Conservation (phyloP, 2,888 invertebrate genomes). For the Eledona agricola region DNA sequence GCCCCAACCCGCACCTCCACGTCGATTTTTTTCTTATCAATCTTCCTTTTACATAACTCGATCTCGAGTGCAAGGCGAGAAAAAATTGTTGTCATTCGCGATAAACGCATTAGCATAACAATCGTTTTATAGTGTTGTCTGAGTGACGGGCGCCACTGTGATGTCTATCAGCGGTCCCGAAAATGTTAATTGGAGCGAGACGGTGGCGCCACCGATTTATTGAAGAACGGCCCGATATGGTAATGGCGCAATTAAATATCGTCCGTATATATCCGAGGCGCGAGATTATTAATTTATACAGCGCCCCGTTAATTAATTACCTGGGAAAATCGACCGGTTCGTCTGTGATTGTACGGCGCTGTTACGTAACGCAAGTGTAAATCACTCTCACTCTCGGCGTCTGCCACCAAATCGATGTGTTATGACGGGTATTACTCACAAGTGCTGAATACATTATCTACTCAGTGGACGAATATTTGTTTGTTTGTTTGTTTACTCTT, state of each 20-base stretch:
- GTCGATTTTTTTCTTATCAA: slow-evolving; percentile 2
- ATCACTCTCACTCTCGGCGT: too few species aligned
- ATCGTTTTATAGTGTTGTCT: slow-evolving; percentile 29
- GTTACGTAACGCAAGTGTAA: too few species aligned
- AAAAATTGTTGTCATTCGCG: too few species aligned
- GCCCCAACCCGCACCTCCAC: slow-evolving; percentile 3
- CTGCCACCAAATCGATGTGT: too few species aligned
- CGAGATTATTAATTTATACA: slow-evolving; percentile 10
- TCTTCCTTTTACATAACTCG: too few species aligned
- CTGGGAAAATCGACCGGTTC: too few species aligned
- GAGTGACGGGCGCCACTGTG: slow-evolving; percentile 34
- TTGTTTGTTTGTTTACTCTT: too few species aligned
- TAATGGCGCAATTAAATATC: slow-evolving; percentile 29
- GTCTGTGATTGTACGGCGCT: too few species aligned
- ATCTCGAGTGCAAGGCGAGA: slow-evolving; percentile 11
- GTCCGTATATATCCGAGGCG: slow-evolving; percentile 17
- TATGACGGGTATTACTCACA: too few species aligned
- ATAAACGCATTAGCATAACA: slow-evolving; percentile 31
- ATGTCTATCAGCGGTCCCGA: slow-evolving; percentile 36
- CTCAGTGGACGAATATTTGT: too few species aligned
- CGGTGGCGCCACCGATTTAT: slow-evolving; percentile 25
- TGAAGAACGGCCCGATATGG: slow-evolving; percentile 25
- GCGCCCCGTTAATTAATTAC: slow-evolving; percentile 13
- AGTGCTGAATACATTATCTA: too few species aligned
- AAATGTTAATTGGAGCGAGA: slow-evolving; percentile 34